Conservation (phyloP, 2,113 vertebrate genomes). For the Oenanthe oenanthe region DNA sequence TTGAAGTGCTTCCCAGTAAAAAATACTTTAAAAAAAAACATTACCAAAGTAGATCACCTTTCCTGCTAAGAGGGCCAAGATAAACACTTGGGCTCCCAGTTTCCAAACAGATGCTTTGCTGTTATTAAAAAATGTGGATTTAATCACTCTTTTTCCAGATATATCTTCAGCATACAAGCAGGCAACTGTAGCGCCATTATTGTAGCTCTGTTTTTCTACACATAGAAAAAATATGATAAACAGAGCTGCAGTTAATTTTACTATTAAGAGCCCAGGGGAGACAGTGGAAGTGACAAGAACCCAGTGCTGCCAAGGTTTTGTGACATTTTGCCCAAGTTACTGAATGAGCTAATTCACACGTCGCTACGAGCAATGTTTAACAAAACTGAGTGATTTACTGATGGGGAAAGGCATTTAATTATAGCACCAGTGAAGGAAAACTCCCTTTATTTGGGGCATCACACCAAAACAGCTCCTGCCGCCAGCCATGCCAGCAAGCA, state of each 20-base stretch:
- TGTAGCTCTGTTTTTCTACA: neutral
- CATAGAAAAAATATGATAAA: conserved; percentile 8
- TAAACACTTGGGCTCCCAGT: neutral
- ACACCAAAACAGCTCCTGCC: neutral
- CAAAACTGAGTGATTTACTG: neutral
- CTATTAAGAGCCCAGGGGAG: neutral
- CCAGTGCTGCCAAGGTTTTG: neutral
- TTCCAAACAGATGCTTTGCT: neutral
- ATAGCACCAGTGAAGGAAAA: neutral
- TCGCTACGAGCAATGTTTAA: neutral
- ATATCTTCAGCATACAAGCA: neutral
- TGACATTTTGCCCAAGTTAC: neutral
- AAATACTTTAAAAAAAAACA: neutral
- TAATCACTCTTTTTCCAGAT: neutral
- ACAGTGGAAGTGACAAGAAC: neutral
- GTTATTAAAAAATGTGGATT: neutral
- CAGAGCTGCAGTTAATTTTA: conserved; percentile 2
- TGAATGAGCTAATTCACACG: neutral
- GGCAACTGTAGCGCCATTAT: neutral
- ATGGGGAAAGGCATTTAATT: neutral
- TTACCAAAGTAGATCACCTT: neutral
- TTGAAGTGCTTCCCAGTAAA: neutral
- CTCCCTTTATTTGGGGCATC: neutral
- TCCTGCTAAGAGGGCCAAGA: neutral
- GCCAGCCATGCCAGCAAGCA: neutral